phyloP scores from a whole-genome alignment of 2,113 vertebrate genomes.

The Hippocampus abdominalis region DNA sequence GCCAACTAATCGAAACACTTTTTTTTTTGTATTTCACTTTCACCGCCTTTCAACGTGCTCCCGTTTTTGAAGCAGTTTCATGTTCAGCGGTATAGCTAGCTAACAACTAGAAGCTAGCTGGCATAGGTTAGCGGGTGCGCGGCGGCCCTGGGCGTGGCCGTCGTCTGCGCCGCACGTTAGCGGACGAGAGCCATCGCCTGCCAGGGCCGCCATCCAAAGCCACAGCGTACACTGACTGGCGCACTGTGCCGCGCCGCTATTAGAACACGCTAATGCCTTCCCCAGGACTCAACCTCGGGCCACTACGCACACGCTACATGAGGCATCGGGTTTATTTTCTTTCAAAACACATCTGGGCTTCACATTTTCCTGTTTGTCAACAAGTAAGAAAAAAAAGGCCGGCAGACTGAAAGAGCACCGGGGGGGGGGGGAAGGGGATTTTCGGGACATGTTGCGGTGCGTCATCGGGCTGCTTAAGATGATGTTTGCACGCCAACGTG shows the following conservation, averaged over 20 bases:
- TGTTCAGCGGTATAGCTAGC: neutral
- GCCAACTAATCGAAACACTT: too few species aligned
- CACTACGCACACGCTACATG: constrained; percentile 58
- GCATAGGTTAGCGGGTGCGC: neutral
- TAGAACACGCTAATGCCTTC: constrained; percentile 64
- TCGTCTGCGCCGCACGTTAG: constrained; percentile 28
- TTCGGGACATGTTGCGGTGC: constrained; percentile 34
- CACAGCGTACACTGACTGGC: constrained; percentile 38
- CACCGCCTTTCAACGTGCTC: too few species aligned
- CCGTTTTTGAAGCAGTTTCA: neutral
- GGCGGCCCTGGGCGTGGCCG: constrained; percentile 34
- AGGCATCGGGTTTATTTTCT: constrained; percentile 41
- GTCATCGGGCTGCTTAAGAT: constrained; percentile 38
- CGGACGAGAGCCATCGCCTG: constrained; percentile 55
- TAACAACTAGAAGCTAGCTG: neutral
- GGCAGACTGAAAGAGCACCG: neutral
- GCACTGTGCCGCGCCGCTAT: constrained; percentile 35
- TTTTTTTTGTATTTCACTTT: too few species aligned
- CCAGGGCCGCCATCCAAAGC: constrained; percentile 49
- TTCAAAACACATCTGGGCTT: constrained; percentile 65
- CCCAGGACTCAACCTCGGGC: constrained; percentile 67
- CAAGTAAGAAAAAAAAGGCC: constrained; percentile 26
- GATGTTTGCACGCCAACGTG: constrained; percentile 29
- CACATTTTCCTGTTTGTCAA: constrained; percentile 72
- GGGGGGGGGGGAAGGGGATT: neutral